Percentiles rank a stretch among this genome's conserved stretches.
Conservation (phyloP, 2,888 invertebrate species). For the Mylabris sibirica region DNA sequence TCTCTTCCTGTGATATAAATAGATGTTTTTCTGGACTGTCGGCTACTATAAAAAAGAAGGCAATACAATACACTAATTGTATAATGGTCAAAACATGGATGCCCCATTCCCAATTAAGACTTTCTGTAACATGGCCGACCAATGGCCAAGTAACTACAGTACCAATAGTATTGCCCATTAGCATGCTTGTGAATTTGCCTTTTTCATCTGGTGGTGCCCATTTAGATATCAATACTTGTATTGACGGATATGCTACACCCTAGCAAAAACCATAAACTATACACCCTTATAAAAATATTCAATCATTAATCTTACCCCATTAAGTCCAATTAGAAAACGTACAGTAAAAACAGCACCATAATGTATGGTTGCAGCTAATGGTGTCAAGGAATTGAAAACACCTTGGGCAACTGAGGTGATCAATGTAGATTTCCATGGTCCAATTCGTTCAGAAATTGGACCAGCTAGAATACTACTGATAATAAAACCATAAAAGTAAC, state of each 20-base stretch:
- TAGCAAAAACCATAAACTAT: constrained; percentile 44
- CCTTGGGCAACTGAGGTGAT: constrained; percentile 41
- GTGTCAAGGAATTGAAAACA: constrained; percentile 60
- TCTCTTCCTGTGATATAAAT: constrained; percentile 69
- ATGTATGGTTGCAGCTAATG: constrained; percentile 65
- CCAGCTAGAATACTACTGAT: constrained; percentile 47
- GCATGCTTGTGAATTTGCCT: constrained; percentile 62
- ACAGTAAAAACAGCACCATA: constrained; percentile 64
- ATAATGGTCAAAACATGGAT: constrained; percentile 71
- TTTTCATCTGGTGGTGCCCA: constrained; percentile 71
- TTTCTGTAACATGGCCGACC: constrained; percentile 58
- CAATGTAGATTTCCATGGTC: constrained; percentile 48
- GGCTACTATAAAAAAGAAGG: constrained; percentile 71
- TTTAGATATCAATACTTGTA: constrained; percentile 72
- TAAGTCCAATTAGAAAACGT: constrained; percentile 67
- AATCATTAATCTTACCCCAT: constrained; percentile 63
- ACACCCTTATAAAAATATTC: too few species aligned
- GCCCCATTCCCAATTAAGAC: constrained; percentile 59
- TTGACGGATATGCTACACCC: constrained; percentile 71
- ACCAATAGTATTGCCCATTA: constrained; percentile 63
- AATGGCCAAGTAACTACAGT: constrained; percentile 63
- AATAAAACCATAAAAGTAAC: constrained; percentile 49
- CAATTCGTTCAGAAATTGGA: constrained; percentile 44
- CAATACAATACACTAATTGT: constrained; percentile 64
- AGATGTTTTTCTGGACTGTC: constrained; percentile 72